These are phyloP conservation scores for Alectoris magna DNA, from an alignment of 2,797 vertebrate species.

Conservation along the genomic window DNA sequence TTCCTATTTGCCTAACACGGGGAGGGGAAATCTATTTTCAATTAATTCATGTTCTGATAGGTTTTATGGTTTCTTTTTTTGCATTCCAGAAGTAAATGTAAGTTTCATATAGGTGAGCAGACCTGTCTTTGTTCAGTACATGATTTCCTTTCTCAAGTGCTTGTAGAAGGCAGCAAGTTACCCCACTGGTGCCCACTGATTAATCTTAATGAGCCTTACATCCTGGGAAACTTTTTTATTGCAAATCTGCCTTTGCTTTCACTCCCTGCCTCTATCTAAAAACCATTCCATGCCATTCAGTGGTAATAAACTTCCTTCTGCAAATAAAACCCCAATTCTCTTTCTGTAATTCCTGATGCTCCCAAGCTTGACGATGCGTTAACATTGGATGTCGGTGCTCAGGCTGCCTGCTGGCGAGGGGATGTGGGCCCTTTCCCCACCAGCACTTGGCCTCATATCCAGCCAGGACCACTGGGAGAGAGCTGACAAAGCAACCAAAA, in stretches of 20 bases:
- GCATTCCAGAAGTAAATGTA: background rate
- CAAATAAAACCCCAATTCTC: background rate
- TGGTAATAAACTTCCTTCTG: slow-evolving; percentile 1
- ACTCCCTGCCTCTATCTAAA: background rate
- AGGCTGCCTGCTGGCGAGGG: background rate
- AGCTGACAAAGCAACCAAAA: background rate
- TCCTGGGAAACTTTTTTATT: background rate
- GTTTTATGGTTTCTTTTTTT: slow-evolving; percentile 24
- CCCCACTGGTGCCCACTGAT: slow-evolving; percentile 1
- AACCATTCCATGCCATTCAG: background rate
- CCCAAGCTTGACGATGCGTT: background rate
- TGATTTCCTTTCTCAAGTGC: slow-evolving; percentile 14
- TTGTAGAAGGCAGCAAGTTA: background rate
- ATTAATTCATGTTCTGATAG: slow-evolving; percentile 33
- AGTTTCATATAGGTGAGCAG: background rate
- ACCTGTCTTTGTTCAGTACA: background rate
- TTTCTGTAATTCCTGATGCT: slow-evolving; percentile 21
- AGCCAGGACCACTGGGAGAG: background rate
- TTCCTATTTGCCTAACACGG: slow-evolving; percentile 64
- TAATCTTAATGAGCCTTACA: background rate
- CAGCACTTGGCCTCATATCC: background rate
- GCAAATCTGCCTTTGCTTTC: background rate
- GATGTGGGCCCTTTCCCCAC: background rate
- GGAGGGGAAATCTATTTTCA: slow-evolving; percentile 66
- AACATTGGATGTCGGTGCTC: background rate